Conservation (phyloP, 2,113 vertebrate species). For the Leptodactylus fuscus region DNA sequence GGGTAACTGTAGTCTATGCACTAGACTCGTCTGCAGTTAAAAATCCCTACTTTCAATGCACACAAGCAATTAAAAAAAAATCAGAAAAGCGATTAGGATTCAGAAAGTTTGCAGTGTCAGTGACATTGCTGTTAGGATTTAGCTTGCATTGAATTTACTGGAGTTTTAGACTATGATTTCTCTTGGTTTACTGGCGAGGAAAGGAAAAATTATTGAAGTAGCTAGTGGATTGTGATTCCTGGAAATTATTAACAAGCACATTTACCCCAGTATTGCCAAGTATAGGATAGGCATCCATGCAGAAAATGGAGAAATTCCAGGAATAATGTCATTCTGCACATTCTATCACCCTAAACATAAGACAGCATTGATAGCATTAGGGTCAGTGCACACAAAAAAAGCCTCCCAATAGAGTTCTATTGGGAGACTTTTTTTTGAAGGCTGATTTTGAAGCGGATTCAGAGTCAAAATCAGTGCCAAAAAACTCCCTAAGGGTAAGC, state of each 20-base stretch:
- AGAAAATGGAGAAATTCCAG: background rate
- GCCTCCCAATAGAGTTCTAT: no score
- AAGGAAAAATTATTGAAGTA: background rate
- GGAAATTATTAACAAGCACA: background rate
- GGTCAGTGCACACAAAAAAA: no score
- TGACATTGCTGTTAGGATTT: background rate
- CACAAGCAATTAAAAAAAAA: background rate
- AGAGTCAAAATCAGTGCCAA: no score
- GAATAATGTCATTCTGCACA: background rate
- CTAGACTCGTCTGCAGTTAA: background rate
- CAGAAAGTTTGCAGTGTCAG: conserved; percentile 3
- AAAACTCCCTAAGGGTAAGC: no score
- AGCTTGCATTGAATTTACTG: background rate
- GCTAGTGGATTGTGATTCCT: background rate
- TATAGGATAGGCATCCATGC: background rate
- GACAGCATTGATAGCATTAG: no score
- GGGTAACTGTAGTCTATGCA: background rate
- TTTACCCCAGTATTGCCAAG: background rate
- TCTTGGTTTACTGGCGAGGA: background rate
- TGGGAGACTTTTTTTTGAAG: no score
- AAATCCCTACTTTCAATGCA: conserved; percentile 1
- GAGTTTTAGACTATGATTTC: background rate
- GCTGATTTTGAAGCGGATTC: no score
- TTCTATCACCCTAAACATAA: no score
- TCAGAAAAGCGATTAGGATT: background rate